A percentile compares a stretch with the other conserved stretches of the same genome.
Evolutionary conservation across 1,140 invertebrate genomes (phyloP).

Genomic region (Anoplophora glabripennis): DNA sequence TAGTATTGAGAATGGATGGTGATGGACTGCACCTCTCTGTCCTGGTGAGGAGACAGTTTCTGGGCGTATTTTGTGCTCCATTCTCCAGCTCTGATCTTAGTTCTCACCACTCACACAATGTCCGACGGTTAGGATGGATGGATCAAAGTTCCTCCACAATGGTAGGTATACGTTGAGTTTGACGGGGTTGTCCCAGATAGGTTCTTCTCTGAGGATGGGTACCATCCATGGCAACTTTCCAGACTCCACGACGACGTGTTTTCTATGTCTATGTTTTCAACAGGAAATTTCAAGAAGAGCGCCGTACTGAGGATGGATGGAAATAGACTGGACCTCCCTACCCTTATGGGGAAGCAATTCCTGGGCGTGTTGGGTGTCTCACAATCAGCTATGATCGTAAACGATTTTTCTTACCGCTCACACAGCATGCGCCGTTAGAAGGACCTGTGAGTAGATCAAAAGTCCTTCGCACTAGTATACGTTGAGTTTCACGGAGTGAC

Average conservation of each 20-base stretch:
- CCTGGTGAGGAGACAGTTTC: constrained; percentile 68
- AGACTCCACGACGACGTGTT: constrained; percentile 62
- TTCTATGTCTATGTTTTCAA: no score
- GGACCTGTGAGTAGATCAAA: constrained; percentile 67
- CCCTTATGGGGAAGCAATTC: neutral
- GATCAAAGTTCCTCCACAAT: constrained; percentile 75
- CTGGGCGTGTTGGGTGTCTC: neutral
- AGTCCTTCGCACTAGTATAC: constrained; percentile 75
- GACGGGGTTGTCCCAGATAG: constrained; percentile 52
- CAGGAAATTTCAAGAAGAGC: no score
- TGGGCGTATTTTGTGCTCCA: constrained; percentile 73
- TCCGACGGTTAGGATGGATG: constrained; percentile 67
- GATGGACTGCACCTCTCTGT: constrained; percentile 56
- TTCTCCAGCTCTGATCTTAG: constrained; percentile 64
- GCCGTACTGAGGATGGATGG: constrained; percentile 53
- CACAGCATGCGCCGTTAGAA: constrained; percentile 58
- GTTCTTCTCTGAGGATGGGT: constrained; percentile 64
- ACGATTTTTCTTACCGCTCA: neutral
- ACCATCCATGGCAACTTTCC: constrained; percentile 84
- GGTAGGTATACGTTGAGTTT: constrained; percentile 60
- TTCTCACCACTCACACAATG: constrained; percentile 53
- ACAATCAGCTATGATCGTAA: neutral
- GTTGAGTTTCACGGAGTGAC: constrained; percentile 55
- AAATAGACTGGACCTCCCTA: no score
- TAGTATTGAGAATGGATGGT: constrained; percentile 46